Evolutionary conservation across 2,888 invertebrate species (phyloP), one percentile per base, ranked within the genome.

Genomic region (Nomada lathburiana): DNA sequence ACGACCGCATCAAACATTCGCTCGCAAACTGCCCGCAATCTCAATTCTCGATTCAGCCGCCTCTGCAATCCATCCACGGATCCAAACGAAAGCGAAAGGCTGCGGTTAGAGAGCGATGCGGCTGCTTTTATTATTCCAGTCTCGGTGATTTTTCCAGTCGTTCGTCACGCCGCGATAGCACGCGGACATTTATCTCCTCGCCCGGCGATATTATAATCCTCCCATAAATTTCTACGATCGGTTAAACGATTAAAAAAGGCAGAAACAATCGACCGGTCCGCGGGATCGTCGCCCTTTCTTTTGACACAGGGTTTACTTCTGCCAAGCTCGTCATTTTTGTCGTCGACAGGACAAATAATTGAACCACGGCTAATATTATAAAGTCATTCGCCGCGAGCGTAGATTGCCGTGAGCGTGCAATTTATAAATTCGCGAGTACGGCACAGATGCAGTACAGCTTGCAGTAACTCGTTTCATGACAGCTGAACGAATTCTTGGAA

Each of bases 201-300:
- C 16, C 47, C 59, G 23, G 76, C 44, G 79, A 59, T 79, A 72
- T 68, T 80, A 74, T 84, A 81, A 84, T 78, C 84, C 81, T 11
- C 69, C 50, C 78, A 84, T 85, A 84, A 84, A 84, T 85, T 76
- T 74, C 63, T 65, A 20, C 77, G 77, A 84, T 81, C 84, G 77
- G 68, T 81, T 75, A 74, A 75, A 76, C 70, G 68, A 50, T 72
- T 60, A 64, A 72, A 82, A 36, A 82, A 73, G 60, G 52, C 47
- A 26, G 47, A 26, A 72, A 78, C 80, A 52, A 26, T 36, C 42
- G 53, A 0, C 52, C 23, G 36, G n/a, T 55, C 60, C 13, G 36
- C 55, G 1, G 50, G 20, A 55, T 20, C 9, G 36, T 9, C 50
- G 44, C 47, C 18, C 44, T 72, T 71, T 77, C 55, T 80, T 77